Evolutionary conservation across 2,113 vertebrate genomes (phyloP).

Genomic region (Tupaia chinensis): DNA sequence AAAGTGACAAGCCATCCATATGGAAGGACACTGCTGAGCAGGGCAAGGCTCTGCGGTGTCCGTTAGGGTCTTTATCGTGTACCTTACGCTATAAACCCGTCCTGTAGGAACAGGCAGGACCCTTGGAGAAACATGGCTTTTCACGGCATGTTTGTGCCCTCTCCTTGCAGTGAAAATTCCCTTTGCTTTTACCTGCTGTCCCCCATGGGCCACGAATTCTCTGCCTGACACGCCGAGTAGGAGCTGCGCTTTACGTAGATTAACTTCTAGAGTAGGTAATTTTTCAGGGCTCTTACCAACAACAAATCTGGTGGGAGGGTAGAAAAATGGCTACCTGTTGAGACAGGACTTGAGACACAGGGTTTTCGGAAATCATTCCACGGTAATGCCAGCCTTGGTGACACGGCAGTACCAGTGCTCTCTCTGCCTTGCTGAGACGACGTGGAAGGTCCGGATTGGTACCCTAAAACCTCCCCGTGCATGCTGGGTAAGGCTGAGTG

Average conservation of each 20-base stretch:
- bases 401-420: too few relatives aligned
- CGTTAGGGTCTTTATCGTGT: background rate
- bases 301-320: background rate
- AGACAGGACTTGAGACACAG: background rate
- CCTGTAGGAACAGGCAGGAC: background rate
- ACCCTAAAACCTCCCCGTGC: too few relatives aligned
- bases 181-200: rapidly evolving
- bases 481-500: too few relatives aligned
- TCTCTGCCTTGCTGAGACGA: too few relatives aligned
- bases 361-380: background rate
- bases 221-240: background rate
- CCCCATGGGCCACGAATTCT: background rate
- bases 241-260: background rate
- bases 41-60: background rate
- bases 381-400: too few relatives aligned
- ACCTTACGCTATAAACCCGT: rapidly evolving
- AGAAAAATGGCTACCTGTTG: background rate
- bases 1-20: rapidly evolving
- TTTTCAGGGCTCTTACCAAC: background rate
- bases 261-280: background rate
- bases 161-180: background rate
- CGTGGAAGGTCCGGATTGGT: too few relatives aligned
- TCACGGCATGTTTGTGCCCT: background rate
- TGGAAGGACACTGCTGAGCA: background rate
- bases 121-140: background rate